Evolutionary conservation across 2,797 vertebrate species (phyloP), one percentile per base, ranked within the genome.

Genomic region (Silurus lanzhouensis): DNA sequence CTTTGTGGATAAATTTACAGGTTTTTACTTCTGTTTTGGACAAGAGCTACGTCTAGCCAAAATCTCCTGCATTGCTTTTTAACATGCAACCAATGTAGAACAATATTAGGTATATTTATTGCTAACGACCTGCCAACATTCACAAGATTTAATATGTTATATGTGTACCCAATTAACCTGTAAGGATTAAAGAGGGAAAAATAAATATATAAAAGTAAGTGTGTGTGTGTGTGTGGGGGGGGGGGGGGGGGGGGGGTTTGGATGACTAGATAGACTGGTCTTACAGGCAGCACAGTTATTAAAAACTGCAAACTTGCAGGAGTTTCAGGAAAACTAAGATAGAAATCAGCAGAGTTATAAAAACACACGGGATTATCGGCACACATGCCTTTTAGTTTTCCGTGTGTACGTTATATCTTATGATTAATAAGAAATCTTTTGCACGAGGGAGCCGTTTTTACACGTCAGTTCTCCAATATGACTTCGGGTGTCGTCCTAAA

Each of bases 331-430:
- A 81, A 66, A 81, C 12, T 5, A 67, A 27, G 80, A 86, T 77
- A 17, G 38, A 82, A 82, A 82, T 86, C 84, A 46, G 60, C 52
- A 12, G 63, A 70, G n/a, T 82, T 58, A 70, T 14, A 66, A 22
- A 67, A 84, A n/a, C 17, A 44, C 20, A 27, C 0, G 14, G 48
- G 68, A 3, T 83, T 48, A 19, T 25, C 44, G 46, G 55, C 14
- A n/a, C 1, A 68, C 6, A 15, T 2, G 27, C 22, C 27, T 5
- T 38, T 58, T 13, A 31, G 38, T 44, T 38, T 27, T 15, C 22
- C 2, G 9, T 58, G 27, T 5, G 22, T 55, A 52, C 48, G 38
- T 38, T 38, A 38, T 38, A 44, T 19, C 5, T 3, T 2, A 20
- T 4, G 38, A 1, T 44, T 0, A 7, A 70, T 4, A 70, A 44